Conservation (phyloP, 2,113 vertebrate species). For the Bolborhynchus lineola region DNA sequence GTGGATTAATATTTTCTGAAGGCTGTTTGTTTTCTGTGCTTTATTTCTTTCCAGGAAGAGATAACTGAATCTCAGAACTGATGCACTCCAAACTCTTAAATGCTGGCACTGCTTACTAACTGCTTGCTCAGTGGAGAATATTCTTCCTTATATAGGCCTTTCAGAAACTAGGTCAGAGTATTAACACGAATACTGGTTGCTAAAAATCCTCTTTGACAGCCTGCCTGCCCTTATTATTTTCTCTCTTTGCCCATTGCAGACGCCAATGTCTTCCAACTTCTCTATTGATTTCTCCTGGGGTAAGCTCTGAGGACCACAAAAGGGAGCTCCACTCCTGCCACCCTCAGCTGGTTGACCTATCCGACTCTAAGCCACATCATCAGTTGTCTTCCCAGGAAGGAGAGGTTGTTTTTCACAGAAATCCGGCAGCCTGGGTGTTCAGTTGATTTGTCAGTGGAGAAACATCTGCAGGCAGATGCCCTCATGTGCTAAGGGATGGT, state of each 20-base stretch:
- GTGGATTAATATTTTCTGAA: background rate
- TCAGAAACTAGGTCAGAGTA: constrained; percentile 66
- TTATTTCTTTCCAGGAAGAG: constrained; percentile 62
- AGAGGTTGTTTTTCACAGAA: background rate
- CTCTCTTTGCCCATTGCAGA: background rate
- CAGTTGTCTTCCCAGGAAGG: background rate
- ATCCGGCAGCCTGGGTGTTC: accelerated
- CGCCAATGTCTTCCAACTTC: background rate
- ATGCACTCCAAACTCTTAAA: constrained; percentile 42
- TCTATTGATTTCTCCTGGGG: background rate
- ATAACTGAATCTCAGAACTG: constrained; percentile 42
- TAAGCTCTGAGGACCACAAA: background rate
- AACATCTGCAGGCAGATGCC: background rate
- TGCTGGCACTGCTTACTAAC: constrained; percentile 48
- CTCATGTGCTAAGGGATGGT: accelerated
- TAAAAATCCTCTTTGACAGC: constrained; percentile 59
- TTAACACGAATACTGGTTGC: background rate
- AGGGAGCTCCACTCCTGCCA: background rate
- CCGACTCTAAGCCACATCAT: accelerated
- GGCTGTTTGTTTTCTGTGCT: background rate
- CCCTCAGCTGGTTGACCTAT: accelerated
- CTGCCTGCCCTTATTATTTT: constrained; percentile 39
- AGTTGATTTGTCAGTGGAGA: background rate
- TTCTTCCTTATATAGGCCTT: constrained; percentile 67
- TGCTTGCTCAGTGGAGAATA: constrained; percentile 56